These are phyloP conservation scores for Eira barbara DNA, from an alignment of 2,113 vertebrate genomes.

Conservation along the genomic window DNA sequence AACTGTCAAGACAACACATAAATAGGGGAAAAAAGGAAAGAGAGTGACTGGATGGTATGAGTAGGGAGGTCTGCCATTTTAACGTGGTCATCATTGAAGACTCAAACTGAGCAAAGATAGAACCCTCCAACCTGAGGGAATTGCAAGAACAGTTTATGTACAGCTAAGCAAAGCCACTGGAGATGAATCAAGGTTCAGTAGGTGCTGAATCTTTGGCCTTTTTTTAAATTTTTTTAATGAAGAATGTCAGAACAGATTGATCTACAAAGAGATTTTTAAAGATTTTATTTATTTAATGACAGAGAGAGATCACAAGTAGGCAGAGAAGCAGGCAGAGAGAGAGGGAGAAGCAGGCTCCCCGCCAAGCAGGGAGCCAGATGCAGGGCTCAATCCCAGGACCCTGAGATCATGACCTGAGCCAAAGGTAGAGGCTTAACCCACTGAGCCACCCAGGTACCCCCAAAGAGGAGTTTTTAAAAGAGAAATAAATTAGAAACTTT, in stretches of 20 bases:
- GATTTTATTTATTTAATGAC: no score
- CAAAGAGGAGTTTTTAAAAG: not conserved
- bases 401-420: no score
- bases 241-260: not conserved
- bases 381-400: no score
- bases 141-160: accelerated
- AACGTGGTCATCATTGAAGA: not conserved
- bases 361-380: no score
- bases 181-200: not conserved
- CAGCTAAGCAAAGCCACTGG: not conserved
- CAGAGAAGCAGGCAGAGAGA: no score
- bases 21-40: not conserved
- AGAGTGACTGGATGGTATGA: not conserved
- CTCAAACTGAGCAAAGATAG: accelerated
- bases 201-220: accelerated
- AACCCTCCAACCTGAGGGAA: not conserved
- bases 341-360: no score
- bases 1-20: not conserved
- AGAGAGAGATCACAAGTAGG: no score
- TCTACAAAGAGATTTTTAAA: not conserved
- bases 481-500: not conserved
- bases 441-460: no score
- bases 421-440: no score
- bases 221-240: not conserved
- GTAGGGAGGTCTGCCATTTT: not conserved